Base-by-base conservation (phyloP, 2,113 vertebrate species). In the Amblyopsis rosae region DNA sequence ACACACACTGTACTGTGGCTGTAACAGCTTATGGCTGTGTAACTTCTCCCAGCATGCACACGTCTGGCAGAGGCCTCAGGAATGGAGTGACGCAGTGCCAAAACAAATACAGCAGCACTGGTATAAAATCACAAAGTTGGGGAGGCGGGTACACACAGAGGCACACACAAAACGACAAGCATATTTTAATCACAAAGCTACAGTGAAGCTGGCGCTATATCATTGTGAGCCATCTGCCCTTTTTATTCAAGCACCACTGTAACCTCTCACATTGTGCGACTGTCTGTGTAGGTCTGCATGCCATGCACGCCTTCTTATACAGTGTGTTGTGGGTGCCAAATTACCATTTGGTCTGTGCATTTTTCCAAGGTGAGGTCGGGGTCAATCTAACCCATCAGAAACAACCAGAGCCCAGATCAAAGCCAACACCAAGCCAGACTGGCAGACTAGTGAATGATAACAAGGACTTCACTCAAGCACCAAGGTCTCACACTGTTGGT, bases 331-430 rank as follows among this genome's bases (percentile, higher is more conserved):
- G 67, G 79, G 76, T 84, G 89, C 89, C 89, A 88, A 78, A 76
- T 35, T 76, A 85, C 85, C 86, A 84, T 86, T 87, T 85, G 89
- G 85, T 79, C 61, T 70, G 65, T 73, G 73, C 83, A 60, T 50
- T 26, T 73, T 83, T 86, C 89, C 89, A 90, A 89, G 82, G 84
- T 87, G 81, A 89, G 82, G 83, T 83, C 74, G 86, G 86, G 87
- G 87, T 88, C 89, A 87, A 68, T 65, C 74, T 72, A 17, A 63
- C 85, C 77, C 85, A 84, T 85, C 86, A 85, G 86, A 90, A 85
- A 86, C 83, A 78, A 15, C 58, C 82, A 72, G 83, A 86, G 84
- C 67, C 9, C 68, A 6, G 71, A 67, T 80, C 70, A 65, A 79
- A 86, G 70, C 32, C 1, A 6, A 51, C 47, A 79, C 87, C 81